These are phyloP conservation scores for Standfussiana lucernea DNA, from an alignment of 2,888 invertebrate genomes.

Conservation along the genomic window DNA sequence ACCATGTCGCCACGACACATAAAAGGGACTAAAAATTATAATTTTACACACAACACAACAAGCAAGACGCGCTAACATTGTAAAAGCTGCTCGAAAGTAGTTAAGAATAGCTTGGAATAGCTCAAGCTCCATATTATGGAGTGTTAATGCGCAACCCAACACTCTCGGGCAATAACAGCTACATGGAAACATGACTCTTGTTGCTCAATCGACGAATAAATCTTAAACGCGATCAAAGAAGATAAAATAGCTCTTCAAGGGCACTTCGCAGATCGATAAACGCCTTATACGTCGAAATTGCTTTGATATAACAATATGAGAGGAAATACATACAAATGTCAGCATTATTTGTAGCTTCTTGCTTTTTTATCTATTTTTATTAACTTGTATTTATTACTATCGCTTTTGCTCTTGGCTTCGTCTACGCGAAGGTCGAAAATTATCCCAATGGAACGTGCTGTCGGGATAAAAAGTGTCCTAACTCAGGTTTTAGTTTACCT, in stretches of 20 bases:
- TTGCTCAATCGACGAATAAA: conserved; percentile 50
- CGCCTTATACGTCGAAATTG: conserved; percentile 48
- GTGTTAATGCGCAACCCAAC: conserved; percentile 52
- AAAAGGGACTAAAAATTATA: conserved; percentile 8
- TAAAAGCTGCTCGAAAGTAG: conserved; percentile 37
- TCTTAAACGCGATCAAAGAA: conserved; percentile 29
- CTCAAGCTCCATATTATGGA: conserved; percentile 38
- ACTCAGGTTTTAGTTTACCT: not conserved
- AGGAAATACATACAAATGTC: conserved; percentile 29
- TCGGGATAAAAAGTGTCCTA: not conserved
- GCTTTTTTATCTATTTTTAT: conserved; percentile 1
- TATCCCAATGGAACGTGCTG: not conserved
- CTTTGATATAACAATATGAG: conserved; percentile 37
- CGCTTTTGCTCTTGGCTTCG: not conserved
- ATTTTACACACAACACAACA: not conserved
- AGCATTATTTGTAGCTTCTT: conserved; percentile 27
- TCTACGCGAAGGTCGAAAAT: not conserved
- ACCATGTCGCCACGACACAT: not conserved
- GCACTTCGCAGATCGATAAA: conserved; percentile 46
- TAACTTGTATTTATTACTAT: not conserved
- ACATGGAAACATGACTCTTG: conserved; percentile 31
- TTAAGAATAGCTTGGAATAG: conserved; percentile 36
- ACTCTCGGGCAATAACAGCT: conserved; percentile 38
- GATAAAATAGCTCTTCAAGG: conserved; percentile 41
- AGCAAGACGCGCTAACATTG: conserved; percentile 39